Evolutionary conservation across 2,113 vertebrate genomes (phyloP), one percentile per base, ranked within the genome.

Genomic region (Hippocampus guttulatus): DNA sequence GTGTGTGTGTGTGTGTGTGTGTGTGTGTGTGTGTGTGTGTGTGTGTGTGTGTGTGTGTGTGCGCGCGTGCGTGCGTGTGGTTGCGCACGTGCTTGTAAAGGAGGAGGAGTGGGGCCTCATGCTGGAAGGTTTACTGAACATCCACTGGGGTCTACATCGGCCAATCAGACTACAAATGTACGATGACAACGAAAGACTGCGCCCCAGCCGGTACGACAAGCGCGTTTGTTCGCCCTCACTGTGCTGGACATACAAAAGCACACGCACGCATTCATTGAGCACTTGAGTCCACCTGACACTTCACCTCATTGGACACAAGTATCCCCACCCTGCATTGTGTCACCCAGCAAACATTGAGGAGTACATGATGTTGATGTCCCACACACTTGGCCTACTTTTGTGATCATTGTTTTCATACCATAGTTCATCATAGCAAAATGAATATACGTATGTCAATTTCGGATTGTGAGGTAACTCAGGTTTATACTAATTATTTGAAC

Each of bases 101-200:
- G 95, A 99, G 97, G 96, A 99, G 69, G 93, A 96, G 78, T 94
- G 91, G 0, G 94, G 94, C 73, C 85, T 99, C 68, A 92, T 98
- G 3, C 92, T 98, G 27, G 97, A 99, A 81, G 97, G 96, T 61
- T 85, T 98, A 84, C 92, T 99, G 67, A 99, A 97, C 87, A 96
- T 99, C 88, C 96, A 95, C 52, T 99, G 97, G 96, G 97, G 97
- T 11, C 85, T 99, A 62, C 91, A 93, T 45, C 90, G 97, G 25
- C 96, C 97, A 79, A 98, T 99, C 87, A 93, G 97, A 30, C 92
- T 99, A 43, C 96, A 99, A 91, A 98, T 98, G 95, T 93, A 97
- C 61, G 96, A 98, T 9, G 95, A 97, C 88, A 91, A 96, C 21
- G 95, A 98, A 62, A 92, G 95, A 68, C 92, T 99, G 75, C 93